phyloP scores from a whole-genome alignment of 2,888 invertebrate genomes.

The Ischnus inquisitorius region DNA sequence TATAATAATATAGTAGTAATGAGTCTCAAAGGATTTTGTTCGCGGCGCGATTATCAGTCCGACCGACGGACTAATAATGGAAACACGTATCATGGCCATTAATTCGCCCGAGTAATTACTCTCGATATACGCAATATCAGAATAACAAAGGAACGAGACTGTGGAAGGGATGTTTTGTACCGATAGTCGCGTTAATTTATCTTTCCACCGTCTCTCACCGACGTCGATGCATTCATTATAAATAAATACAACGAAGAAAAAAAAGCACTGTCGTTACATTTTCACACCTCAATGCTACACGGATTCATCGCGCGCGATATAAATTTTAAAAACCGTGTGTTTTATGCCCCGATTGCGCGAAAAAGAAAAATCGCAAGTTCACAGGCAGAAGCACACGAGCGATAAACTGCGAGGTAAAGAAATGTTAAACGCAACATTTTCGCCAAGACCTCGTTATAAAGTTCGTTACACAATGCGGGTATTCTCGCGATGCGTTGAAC shows the following conservation, averaged over 20 bases:
- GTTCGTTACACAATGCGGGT: not conserved
- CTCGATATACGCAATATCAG: constrained; percentile 62
- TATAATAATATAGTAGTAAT: constrained; percentile 22
- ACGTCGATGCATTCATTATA: not conserved
- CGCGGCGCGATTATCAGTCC: constrained; percentile 2
- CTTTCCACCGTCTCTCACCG: constrained; percentile 29
- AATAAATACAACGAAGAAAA: not conserved
- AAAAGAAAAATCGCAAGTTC: too few relatives aligned
- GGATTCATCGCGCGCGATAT: too few relatives aligned
- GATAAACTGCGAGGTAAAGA: too few relatives aligned
- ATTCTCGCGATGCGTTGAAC: constrained; percentile 28
- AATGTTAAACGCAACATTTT: not conserved
- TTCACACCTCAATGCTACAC: not conserved
- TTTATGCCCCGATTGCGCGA: too few relatives aligned
- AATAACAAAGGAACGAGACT: constrained; percentile 68
- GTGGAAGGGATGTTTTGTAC: constrained; percentile 10
- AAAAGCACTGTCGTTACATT: not conserved
- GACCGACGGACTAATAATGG: constrained; percentile 51
- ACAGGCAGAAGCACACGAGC: too few relatives aligned
- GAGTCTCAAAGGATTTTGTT: constrained; percentile 24
- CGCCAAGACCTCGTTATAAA: constrained; percentile 16
- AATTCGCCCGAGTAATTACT: constrained; percentile 66
- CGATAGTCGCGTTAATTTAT: constrained; percentile 46
- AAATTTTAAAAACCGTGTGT: too few relatives aligned
- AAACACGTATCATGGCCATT: constrained; percentile 59